A percentile compares a stretch with the other conserved stretches of the same genome.
These are phyloP conservation scores for Lethenteron reissneri DNA, from an alignment of 2,113 vertebrate species.

Conservation along the genomic window DNA sequence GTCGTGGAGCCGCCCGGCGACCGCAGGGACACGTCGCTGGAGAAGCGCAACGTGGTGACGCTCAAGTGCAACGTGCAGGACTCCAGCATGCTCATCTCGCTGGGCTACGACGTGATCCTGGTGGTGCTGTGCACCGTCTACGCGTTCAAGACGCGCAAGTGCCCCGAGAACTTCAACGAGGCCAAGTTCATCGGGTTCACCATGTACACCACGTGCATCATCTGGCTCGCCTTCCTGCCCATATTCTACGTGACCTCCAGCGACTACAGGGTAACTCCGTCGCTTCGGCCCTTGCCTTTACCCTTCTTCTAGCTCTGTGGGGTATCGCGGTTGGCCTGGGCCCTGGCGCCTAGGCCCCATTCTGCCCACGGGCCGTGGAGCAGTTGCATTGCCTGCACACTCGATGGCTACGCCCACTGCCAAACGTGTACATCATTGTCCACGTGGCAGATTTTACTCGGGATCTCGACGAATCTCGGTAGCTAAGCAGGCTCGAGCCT, in stretches of 20 bases:
- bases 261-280: conserved; percentile 64
- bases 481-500: too few species aligned
- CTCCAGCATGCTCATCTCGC: conserved; percentile 75
- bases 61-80: conserved; percentile 83
- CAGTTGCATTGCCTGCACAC: too few species aligned
- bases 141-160: conserved; percentile 94
- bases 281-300: too few species aligned
- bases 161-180: conserved; percentile 94
- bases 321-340: too few species aligned
- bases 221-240: conserved; percentile 94
- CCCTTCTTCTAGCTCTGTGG: too few species aligned
- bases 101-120: conserved; percentile 85
- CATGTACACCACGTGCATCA: conserved; percentile 99
- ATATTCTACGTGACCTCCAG: conserved; percentile 98
- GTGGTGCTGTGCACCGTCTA: conserved; percentile 91
- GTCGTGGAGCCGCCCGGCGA: conserved; percentile 68
- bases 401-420: too few species aligned
- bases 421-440: too few species aligned
- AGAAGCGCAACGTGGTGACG: conserved; percentile 66
- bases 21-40: conserved; percentile 61
- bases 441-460: too few species aligned
- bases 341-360: too few species aligned
- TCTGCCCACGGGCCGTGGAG: too few species aligned
- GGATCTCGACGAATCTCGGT: too few species aligned
- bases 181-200: conserved; percentile 98